Evolutionary conservation across 2,888 invertebrate species (phyloP).

Genomic region (Epistrophe eligans): DNA sequence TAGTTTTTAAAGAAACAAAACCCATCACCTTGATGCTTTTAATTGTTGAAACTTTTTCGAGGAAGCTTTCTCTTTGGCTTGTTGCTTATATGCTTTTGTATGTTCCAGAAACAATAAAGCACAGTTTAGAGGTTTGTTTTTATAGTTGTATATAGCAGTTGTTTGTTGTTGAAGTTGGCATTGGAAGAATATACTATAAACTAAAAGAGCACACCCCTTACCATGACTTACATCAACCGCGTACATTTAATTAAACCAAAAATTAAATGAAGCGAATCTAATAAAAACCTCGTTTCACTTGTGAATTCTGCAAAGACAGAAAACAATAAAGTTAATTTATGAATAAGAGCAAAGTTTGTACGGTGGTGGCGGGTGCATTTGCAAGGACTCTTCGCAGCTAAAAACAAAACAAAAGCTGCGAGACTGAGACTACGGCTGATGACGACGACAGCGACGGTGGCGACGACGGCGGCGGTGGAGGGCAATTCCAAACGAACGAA

Average conservation of each 20-base stretch:
- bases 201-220: conserved; percentile 18
- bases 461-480: too few relatives aligned
- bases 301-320: conserved; percentile 55
- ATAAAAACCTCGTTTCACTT: conserved; percentile 67
- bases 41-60: conserved; percentile 59
- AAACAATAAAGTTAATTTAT: conserved; percentile 74
- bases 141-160: not conserved
- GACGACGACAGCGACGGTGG: not conserved
- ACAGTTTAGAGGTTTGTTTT: conserved; percentile 1
- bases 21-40: conserved; percentile 56
- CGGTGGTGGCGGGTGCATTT: conserved; percentile 47
- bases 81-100: not conserved
- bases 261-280: conserved; percentile 74
- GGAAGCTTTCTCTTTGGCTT: conserved; percentile 3
- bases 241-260: conserved; percentile 74
- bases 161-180: not conserved
- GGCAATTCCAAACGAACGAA: not conserved
- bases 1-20: conserved; percentile 50
- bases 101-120: conserved; percentile 10
- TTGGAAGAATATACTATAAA: conserved; percentile 10
- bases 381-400: conserved; percentile 35
- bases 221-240: conserved; percentile 38
- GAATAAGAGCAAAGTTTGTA: conserved; percentile 61
- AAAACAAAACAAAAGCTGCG: conserved; percentile 1
- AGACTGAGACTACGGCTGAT: not conserved